A percentile compares a stretch with the other conserved stretches of the same genome.
phyloP scores from a whole-genome alignment of 2,113 vertebrate species.

The Hiodon tergisus region DNA sequence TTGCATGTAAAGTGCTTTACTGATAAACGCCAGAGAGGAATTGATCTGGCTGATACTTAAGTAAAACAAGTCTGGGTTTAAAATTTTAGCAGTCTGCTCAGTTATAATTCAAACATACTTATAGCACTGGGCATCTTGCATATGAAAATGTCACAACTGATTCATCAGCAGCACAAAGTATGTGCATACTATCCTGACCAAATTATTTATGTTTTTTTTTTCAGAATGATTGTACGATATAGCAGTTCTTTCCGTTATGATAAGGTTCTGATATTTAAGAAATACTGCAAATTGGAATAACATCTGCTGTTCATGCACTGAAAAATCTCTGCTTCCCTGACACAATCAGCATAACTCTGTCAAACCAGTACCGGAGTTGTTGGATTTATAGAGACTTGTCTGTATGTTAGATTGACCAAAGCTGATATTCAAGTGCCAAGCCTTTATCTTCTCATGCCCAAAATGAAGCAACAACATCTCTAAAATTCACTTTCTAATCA shows the following conservation, averaged over 20 bases:
- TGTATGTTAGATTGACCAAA: background rate
- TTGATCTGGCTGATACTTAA: background rate
- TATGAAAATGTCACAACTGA: slow-evolving; percentile 15
- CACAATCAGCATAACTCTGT: slow-evolving; percentile 28
- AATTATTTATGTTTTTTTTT: slow-evolving; percentile 9
- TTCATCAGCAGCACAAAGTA: slow-evolving; percentile 8
- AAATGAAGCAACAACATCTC: background rate
- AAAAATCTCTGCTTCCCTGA: slow-evolving; percentile 17
- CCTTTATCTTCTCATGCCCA: too few relatives aligned
- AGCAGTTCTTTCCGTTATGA: slow-evolving; percentile 31
- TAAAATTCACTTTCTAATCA: too few relatives aligned
- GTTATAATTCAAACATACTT: slow-evolving; percentile 23
- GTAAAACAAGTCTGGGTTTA: slow-evolving; percentile 9
- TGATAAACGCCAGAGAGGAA: background rate
- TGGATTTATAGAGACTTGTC: slow-evolving; percentile 17
- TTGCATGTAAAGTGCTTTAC: background rate
- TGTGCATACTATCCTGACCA: background rate
- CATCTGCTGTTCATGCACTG: slow-evolving; percentile 24
- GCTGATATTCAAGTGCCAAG: background rate
- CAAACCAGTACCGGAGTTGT: slow-evolving; percentile 29
- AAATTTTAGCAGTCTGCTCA: slow-evolving; percentile 20
- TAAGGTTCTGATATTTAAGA: slow-evolving; percentile 21
- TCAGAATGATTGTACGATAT: slow-evolving; percentile 25
- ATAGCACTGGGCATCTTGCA: background rate
- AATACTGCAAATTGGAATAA: slow-evolving; percentile 29